Evolutionary conservation across 2,797 vertebrate species (phyloP), one percentile per base, ranked within the genome.

Genomic region (Falco peregrinus): DNA sequence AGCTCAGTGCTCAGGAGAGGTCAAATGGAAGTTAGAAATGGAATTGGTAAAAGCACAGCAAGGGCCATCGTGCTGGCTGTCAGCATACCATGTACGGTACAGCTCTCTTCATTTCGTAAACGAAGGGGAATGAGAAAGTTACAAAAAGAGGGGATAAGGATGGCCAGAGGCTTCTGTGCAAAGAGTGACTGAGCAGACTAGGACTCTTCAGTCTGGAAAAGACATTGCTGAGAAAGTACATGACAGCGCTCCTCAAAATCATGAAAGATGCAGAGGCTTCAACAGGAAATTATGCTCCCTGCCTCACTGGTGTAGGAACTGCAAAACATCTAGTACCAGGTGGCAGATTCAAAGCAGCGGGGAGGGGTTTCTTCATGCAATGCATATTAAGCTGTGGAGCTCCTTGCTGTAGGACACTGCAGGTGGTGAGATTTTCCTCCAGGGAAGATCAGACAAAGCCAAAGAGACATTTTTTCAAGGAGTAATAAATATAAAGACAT

Each of bases 81-180:
- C 82, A 70, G 29, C 1, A 0, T 26, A 29, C 3, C 4, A 4
- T 13, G n/a, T 13, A 9, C 29, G 14, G 22, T 60, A 47, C 9
- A 7, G 22, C 10, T 47, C 15, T 84, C 77, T 35, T 47, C 61
- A 54, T 70, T 63, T 78, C 78, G 70, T 70, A 67, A 89, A 41
- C 35, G 18, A 75, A 71, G 6, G 4, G 18, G 13, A 87, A 33
- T 59, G 65, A 81, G 26, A 69, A 84, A 67, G 28, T 25, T 28
- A 61, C 11, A 76, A 84, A 85, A 83, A 57, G 21, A 64, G 33
- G 20, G 10, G 39, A 47, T 5, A 57, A 87, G 29, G 20, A 59
- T 9, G 12, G 16, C 17, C 43, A 80, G 85, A 74, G 31, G 12
- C 16, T 81, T 84, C 63, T 82, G 17, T 28, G 21, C 12, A 78